These are phyloP conservation scores for Conchocele bisecta DNA, from an alignment of 2,888 invertebrate genomes.

Conservation along the genomic window DNA sequence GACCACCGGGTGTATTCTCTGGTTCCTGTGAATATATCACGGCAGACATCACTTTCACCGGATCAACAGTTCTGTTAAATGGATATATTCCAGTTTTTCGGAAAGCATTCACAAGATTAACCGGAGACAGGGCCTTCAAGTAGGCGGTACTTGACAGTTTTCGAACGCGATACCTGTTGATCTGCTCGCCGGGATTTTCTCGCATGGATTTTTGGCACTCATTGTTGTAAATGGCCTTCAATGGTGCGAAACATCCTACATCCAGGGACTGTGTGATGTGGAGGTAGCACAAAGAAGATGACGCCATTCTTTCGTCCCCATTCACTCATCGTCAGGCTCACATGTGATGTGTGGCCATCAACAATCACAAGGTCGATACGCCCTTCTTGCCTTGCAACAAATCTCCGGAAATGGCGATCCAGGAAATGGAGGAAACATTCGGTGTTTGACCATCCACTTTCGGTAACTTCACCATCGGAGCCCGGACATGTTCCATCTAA, in stretches of 20 bases:
- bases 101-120: slow-evolving; percentile 7
- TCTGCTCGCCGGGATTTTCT: not conserved
- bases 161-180: slow-evolving; percentile 7
- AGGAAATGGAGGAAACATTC: not conserved
- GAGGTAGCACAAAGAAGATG: slow-evolving; percentile 43
- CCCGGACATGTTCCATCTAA: not conserved
- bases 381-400: too few relatives aligned
- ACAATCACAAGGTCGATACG: too few relatives aligned
- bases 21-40: too few relatives aligned
- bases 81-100: slow-evolving; percentile 10
- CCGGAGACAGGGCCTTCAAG: slow-evolving; percentile 8
- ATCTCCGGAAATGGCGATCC: not conserved
- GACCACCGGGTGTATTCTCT: too few relatives aligned
- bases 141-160: slow-evolving; percentile 8
- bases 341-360: slow-evolving; percentile 44
- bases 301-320: slow-evolving; percentile 44
- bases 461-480: not conserved
- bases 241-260: slow-evolving; percentile 36
- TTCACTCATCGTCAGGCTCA: slow-evolving; percentile 31
- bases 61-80: not conserved
- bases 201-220: slow-evolving; percentile 39
- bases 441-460: not conserved
- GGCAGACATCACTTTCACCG: too few relatives aligned
- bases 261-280: slow-evolving; percentile 46
- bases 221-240: slow-evolving; percentile 40